Percentiles rank a stretch among this genome's conserved stretches.
These are phyloP conservation scores for Tapirus indicus DNA, from an alignment of 2,797 vertebrate species.

Conservation along the genomic window DNA sequence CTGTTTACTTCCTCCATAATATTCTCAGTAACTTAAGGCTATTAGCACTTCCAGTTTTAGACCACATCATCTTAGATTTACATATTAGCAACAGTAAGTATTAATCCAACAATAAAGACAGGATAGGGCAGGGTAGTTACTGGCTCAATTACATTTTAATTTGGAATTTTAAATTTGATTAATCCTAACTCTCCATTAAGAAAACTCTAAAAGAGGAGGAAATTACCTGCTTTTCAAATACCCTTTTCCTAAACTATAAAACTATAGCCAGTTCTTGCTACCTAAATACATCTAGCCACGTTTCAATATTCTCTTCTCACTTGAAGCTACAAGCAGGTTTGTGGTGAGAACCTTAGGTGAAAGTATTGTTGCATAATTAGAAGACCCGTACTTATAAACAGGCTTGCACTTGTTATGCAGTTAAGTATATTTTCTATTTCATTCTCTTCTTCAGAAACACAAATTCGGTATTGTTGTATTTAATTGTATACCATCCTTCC, in stretches of 20 bases:
- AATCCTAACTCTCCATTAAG: background rate
- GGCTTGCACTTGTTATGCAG: background rate
- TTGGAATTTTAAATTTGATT: constrained; percentile 4
- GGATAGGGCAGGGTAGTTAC: background rate
- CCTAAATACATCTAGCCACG: background rate
- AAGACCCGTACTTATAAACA: background rate
- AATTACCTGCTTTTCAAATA: background rate
- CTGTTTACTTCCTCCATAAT: background rate
- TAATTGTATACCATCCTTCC: background rate
- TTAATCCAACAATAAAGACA: background rate
- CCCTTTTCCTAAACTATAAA: background rate
- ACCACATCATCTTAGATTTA: background rate
- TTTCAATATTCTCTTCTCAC: background rate
- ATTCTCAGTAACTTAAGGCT: background rate
- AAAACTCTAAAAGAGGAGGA: background rate
- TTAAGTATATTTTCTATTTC: background rate
- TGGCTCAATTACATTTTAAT: background rate
- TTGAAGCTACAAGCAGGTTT: background rate
- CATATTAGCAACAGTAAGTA: background rate
- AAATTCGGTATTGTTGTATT: background rate
- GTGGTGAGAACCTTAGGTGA: background rate
- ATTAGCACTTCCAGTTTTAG: background rate
- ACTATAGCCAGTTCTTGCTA: background rate
- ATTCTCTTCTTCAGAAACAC: constrained; percentile 11
- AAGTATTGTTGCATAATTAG: background rate